Base-by-base conservation (phyloP, 2,113 vertebrate species). In the Tachysurus fulvidraco region DNA sequence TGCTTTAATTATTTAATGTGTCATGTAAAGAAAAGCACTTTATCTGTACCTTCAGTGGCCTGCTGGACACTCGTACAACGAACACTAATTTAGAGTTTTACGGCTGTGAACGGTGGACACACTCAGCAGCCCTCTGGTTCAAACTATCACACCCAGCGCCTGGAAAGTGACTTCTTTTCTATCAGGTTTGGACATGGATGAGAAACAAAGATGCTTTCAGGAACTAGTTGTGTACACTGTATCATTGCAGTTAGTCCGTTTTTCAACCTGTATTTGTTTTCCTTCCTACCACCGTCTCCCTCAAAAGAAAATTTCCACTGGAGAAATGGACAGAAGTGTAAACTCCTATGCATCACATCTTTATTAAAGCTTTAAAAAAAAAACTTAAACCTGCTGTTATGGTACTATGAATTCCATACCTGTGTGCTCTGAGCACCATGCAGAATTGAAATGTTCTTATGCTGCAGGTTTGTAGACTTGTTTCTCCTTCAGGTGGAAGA, bases 31-130 rank as follows among this genome's bases (percentile, higher is more conserved):
- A 91, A 92, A 94, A 95, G 95, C 95, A 96, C 95, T 96, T 96
- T 96, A 96, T 95, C 93, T 94, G 93, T 95, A 95, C 94, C 95
- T 93, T 93, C 86, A 91, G 95, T 96, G 95, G 95, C 95, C 95
- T 96, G 95, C 94, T 94, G 95, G 94, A 92, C 90, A 91, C 93
- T 92, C 91, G 88, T 92, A 91, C 91, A 93, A 91, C 88, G 87
- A 85, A 94, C 94, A 91, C 92, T 95, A 92, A 89, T 87, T 41
- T 87, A 79, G 91, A 93, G 92, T 92, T 91, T 77, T 62, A 87
- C 92, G 90, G 93, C 92, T 87, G 90, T 91, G 92, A 89, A 87
- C 91, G 90, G 92, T 88, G 81, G 91, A 91, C 88, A 89, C 91
- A 88, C 86, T 89, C 86, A 92, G 83, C 78, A 83, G 85, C 83